These are phyloP conservation scores for Venturia canescens DNA, from an alignment of 1,140 invertebrate species.

Conservation along the genomic window DNA sequence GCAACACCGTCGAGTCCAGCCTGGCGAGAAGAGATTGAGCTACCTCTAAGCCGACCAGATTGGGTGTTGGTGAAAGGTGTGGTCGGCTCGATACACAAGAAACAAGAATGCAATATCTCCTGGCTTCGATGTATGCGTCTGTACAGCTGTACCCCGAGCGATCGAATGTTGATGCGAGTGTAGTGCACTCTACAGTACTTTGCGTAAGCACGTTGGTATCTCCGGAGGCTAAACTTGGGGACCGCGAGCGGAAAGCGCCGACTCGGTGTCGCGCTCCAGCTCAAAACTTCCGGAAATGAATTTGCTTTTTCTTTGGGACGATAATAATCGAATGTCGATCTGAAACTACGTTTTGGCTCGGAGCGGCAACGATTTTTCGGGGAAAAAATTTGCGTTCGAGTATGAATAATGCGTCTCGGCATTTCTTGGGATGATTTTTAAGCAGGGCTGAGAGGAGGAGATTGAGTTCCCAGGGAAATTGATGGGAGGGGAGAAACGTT, in stretches of 20 bases:
- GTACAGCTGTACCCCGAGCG: neutral
- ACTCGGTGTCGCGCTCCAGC: no score
- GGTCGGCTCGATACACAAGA: conserved; percentile 69
- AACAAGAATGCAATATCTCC: conserved; percentile 74
- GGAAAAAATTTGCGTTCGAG: no score
- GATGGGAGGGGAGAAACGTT: no score
- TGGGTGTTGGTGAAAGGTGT: conserved; percentile 76
- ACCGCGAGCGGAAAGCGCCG: neutral
- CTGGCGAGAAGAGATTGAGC: conserved; percentile 50
- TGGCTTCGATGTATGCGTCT: conserved; percentile 41
- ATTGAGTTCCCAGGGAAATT: no score
- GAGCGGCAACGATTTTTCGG: no score
- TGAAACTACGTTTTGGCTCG: no score
- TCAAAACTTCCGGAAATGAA: no score
- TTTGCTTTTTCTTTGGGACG: no score
- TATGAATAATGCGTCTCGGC: no score
- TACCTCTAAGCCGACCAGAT: conserved; percentile 43
- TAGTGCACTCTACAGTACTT: conserved; percentile 8
- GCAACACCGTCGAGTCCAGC: conserved; percentile 22
- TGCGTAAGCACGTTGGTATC: neutral
- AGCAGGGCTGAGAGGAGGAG: no score
- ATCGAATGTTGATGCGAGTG: neutral
- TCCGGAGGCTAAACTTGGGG: neutral
- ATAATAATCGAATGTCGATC: no score
- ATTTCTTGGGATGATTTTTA: no score